Evolutionary conservation across 2,888 invertebrate species (phyloP), one percentile per base, ranked within the genome.

Genomic region (Aplocera efformata): DNA sequence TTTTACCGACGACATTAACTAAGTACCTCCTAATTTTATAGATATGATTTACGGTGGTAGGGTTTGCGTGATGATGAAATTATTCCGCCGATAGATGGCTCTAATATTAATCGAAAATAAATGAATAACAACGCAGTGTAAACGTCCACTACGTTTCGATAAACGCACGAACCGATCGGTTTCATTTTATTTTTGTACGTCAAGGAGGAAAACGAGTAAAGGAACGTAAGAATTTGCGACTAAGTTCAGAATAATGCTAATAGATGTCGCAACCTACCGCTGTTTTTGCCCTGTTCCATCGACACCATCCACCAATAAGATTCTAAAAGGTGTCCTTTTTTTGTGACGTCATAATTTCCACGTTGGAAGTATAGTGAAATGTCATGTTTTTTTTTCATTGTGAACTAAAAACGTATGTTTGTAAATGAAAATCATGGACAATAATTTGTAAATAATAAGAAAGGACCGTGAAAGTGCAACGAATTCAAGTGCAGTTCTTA

Each of bases 261-360:
- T 45, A 82, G 84, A 79, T 82, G 81, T 78, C 80, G 71, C 39
- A n/a, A 9, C 46, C 35, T 28, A 32, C 10, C 7, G 7, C 7
- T 26, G 40, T 42, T 20, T 13, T 13, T 10, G 23, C 20, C 8
- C 73, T 77, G 69, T 58, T 80, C 72, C 74, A 76, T 48, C 75
- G 47, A 58, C 32, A 32, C 28, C 25, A 49, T 49, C 66, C 48
- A 69, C 88, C 88, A 88, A 88, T 88, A 68, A 78, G 57, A 73
- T 63, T 52, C 50, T 59, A 79, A 71, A 66, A 65, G 67, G 85
- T 86, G 86, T 77, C 76, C 75, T 60, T 74, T 61, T 73, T 74
- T 67, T 60, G 71, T 91, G 91, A 91, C 91, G 91, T 90, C 89
- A 90, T 83, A 88, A 85, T 70, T 90, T 91, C 91, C 92, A 91